Conservation (phyloP, 2,113 vertebrate species). For the Triplophysa dalaica region DNA sequence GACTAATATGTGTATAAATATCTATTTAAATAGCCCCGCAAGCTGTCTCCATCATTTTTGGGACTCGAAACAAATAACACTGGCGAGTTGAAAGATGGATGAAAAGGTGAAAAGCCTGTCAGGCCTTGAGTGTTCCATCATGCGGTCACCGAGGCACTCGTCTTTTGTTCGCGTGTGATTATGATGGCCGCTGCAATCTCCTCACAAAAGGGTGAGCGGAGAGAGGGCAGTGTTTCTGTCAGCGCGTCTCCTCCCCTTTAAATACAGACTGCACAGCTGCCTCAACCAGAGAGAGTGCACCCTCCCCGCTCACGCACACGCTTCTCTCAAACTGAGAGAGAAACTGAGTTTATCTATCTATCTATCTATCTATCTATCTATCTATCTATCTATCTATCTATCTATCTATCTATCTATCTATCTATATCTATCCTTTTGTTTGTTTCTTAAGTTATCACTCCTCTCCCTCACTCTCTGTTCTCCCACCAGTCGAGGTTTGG, state of each 20-base stretch:
- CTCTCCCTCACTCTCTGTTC: conserved; percentile 7
- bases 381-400: background rate
- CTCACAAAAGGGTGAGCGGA: conserved; percentile 49
- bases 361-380: background rate
- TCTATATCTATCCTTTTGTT: background rate
- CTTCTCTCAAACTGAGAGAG: background rate
- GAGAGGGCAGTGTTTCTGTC: conserved; percentile 50
- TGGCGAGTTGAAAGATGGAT: conserved; percentile 45
- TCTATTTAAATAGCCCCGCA: background rate
- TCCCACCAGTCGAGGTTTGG: conserved; percentile 64
- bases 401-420: background rate
- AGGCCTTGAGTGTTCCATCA: conserved; percentile 39
- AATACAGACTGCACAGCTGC: conserved; percentile 56
- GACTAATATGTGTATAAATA: conserved; percentile 16
- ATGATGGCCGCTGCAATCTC: conserved; percentile 47
- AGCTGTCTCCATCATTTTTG: conserved; percentile 25
- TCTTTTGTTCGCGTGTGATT: conserved; percentile 53
- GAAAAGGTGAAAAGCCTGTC: conserved; percentile 55
- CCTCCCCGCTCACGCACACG: background rate
- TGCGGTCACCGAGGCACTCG: conserved; percentile 2
- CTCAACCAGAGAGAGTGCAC: conserved; percentile 13
- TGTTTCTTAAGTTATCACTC: background rate
- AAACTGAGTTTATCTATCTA: background rate
- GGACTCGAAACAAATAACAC: conserved; percentile 36
- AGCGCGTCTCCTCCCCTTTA: conserved; percentile 53